Percentiles rank a stretch among this genome's conserved stretches.
Evolutionary conservation across 2,113 vertebrate species (phyloP).

Genomic region (Egretta garzetta): DNA sequence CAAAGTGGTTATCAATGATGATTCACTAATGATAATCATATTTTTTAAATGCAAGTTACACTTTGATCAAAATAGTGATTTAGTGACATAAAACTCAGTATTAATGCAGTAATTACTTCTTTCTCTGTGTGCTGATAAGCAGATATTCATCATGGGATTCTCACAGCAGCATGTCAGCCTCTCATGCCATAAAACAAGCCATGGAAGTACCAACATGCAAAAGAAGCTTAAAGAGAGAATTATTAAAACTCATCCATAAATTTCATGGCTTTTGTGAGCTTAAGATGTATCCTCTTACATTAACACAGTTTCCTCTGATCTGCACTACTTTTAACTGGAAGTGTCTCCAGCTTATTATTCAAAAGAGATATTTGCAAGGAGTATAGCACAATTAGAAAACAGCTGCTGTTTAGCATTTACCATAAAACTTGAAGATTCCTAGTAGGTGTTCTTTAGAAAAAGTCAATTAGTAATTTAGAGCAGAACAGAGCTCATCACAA

Average conservation of each 20-base stretch:
- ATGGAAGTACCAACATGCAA: background rate
- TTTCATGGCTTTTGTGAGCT: background rate
- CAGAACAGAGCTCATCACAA: conserved; percentile 27
- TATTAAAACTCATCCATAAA: background rate
- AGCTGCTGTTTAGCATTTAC: conserved; percentile 32
- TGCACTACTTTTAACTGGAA: conserved; percentile 10
- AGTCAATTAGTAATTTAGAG: conserved; percentile 52
- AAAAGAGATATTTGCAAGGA: background rate
- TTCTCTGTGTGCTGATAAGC: background rate
- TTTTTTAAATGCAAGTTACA: background rate
- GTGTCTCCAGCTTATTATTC: conserved; percentile 8
- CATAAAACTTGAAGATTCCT: conserved; percentile 48
- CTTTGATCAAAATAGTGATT: background rate
- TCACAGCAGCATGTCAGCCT: background rate
- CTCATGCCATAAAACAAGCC: background rate
- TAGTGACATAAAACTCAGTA: background rate
- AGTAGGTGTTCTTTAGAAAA: conserved; percentile 37
- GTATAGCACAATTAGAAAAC: conserved; percentile 32
- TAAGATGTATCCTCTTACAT: background rate
- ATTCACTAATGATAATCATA: background rate
- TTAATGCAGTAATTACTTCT: background rate
- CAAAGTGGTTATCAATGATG: background rate
- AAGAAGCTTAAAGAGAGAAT: background rate
- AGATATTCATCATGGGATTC: background rate
- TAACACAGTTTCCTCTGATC: background rate